Evolutionary conservation across 2,888 invertebrate genomes (phyloP), one percentile per base, ranked within the genome.

Genomic region (Tanytarsus gracilentus): DNA sequence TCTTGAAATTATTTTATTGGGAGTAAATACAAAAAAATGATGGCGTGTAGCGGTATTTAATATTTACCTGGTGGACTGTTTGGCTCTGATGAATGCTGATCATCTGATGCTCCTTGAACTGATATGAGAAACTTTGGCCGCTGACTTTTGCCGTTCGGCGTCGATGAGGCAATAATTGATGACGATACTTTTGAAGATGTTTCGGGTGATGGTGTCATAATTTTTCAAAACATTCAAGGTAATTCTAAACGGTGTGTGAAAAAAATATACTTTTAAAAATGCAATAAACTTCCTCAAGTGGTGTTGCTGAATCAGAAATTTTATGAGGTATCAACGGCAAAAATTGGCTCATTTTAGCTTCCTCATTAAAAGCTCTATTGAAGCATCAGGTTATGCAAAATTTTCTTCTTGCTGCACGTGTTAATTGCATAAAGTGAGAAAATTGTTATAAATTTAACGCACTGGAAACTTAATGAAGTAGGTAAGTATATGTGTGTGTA

Each of bases 151-250:
- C 36, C 53, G 18, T 25, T 49, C 5, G 49, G 49, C 16, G 49
- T 49, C 27, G 49, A 49, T 27, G 49, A 18, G n/a, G 16, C 39
- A 4, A 18, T 55, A 6, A 11, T 4, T 21, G 40, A 23, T 18
- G 39, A 39, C n/a, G 51, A 51, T 55, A 23, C n/a, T 53, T 16
- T 11, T 30, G 29, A 11, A 11, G 6, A n/a, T 55, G 29, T 16
- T 16, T 58, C 58, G 9, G 58, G 48, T 40, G 58, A 48, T 29
- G 58, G 58, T 58, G 58, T 48, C 58, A 58, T n/a, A n/a, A n/a
- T n/a, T n/a, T n/a, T 58, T 58, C 23, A 23, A 18, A 36, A 14
- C 5, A 16, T 18, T 16, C 44, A 9, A 11, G 23, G 16, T 9
- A 44, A 44, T 8, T 44, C 21, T 44, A n/a, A 7, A 44, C 16